Conservation (phyloP, 2,888 invertebrate genomes). For the Ormyrus thymus region DNA sequence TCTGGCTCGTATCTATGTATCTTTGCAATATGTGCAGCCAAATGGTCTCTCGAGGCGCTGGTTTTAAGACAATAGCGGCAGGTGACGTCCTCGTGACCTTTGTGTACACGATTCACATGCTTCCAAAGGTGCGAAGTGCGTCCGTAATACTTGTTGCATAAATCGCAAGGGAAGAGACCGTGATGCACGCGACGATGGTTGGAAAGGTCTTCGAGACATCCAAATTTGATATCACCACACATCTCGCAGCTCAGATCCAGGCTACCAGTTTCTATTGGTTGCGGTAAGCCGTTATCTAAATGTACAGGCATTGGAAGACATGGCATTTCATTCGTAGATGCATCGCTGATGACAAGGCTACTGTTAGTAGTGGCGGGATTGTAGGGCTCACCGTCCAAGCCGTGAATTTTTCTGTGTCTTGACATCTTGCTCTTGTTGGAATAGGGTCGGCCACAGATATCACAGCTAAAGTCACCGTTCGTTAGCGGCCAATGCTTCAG, state of each 20-base stretch:
- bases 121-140: constrained; percentile 80
- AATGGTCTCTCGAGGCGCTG: constrained; percentile 78
- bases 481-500: constrained; percentile 74
- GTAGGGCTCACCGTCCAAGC: constrained; percentile 65
- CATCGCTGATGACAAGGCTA: constrained; percentile 47
- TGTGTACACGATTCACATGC: constrained; percentile 79
- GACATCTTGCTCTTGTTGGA: constrained; percentile 77
- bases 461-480: constrained; percentile 76
- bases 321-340: constrained; percentile 36
- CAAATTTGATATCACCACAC: constrained; percentile 72
- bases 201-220: constrained; percentile 76
- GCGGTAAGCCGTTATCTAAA: constrained; percentile 50
- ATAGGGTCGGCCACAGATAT: constrained; percentile 76
- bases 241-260: constrained; percentile 66
- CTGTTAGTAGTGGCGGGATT: constrained; percentile 44
- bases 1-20: constrained; percentile 75
- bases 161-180: constrained; percentile 78
- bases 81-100: constrained; percentile 79
- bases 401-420: constrained; percentile 75
- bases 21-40: constrained; percentile 78
- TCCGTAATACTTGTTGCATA: constrained; percentile 80
- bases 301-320: constrained; percentile 35
- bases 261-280: constrained; percentile 46
- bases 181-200: constrained; percentile 77
- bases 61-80: constrained; percentile 79